A percentile compares a stretch with the other conserved stretches of the same genome.
These are phyloP conservation scores for Colaptes auratus DNA, from an alignment of 2,113 vertebrate species.

Conservation along the genomic window DNA sequence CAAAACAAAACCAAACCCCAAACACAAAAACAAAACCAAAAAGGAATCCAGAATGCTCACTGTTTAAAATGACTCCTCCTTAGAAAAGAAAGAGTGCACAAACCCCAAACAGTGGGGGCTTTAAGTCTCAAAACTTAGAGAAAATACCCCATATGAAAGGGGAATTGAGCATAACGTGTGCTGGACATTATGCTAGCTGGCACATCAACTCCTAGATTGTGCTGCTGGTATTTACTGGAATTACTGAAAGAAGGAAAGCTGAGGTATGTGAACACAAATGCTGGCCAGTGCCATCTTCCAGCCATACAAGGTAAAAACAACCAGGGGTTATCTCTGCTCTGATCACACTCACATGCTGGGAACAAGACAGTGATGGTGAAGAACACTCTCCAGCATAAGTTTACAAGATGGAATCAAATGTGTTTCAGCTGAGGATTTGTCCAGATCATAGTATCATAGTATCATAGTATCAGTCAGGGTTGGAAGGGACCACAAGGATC, in stretches of 20 bases:
- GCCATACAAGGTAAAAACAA: not conserved
- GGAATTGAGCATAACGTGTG: not conserved
- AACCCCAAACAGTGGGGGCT: rapidly evolving
- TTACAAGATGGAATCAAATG: not conserved
- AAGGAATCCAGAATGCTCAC: not conserved
- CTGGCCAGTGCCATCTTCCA: not conserved
- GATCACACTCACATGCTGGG: not conserved
- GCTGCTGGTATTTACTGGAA: not conserved
- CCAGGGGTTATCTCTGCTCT: rapidly evolving
- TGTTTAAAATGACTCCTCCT: not conserved
- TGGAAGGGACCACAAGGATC: too few relatives aligned
- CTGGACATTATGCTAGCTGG: not conserved
- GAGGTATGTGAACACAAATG: not conserved
- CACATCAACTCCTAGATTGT: not conserved
- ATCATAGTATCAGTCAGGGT: too few relatives aligned
- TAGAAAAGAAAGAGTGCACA: not conserved
- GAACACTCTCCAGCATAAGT: not conserved
- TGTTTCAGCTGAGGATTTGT: not conserved
- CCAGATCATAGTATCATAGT: too few relatives aligned
- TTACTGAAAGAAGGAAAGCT: not conserved
- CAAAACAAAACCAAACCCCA: too few relatives aligned
- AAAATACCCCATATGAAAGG: not conserved
- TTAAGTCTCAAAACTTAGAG: not conserved
- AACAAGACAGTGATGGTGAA: not conserved
- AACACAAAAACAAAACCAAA: not conserved